These are phyloP conservation scores for Galendromus occidentalis DNA, from an alignment of 1,140 invertebrate genomes.

Conservation along the genomic window DNA sequence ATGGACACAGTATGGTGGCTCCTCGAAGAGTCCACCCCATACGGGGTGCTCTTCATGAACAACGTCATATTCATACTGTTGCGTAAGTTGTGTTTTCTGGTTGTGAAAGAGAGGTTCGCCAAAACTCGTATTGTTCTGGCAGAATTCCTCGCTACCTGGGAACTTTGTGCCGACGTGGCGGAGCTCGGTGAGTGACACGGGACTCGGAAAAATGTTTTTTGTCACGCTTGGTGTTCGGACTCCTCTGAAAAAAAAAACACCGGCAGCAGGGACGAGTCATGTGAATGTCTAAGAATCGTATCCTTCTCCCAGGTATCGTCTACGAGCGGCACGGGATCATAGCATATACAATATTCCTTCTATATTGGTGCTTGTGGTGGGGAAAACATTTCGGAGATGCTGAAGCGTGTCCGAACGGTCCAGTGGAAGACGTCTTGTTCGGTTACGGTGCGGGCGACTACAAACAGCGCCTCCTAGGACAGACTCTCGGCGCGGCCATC, in stretches of 20 bases:
- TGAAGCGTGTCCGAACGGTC: constrained; percentile 7
- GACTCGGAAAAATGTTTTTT: too few relatives aligned
- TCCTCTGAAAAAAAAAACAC: too few relatives aligned
- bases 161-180: constrained; percentile 21
- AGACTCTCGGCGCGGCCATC: not conserved
- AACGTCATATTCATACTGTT: not conserved
- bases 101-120: not conserved
- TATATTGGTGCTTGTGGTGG: constrained; percentile 1
- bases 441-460: constrained; percentile 6
- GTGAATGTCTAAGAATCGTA: too few relatives aligned
- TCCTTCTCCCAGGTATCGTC: not conserved
- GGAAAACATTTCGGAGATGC: constrained; percentile 3
- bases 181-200: constrained; percentile 20
- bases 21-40: constrained; percentile 9
- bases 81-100: not conserved
- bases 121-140: constrained; percentile 14
- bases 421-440: not conserved
- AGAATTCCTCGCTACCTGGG: constrained; percentile 21
- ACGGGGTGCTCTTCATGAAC: not conserved
- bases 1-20: constrained; percentile 10
- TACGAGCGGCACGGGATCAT: constrained; percentile 6
- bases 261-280: too few relatives aligned
- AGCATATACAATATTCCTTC: not conserved
- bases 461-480: not conserved
- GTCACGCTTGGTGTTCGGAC: too few relatives aligned